Conservation (phyloP, 2,113 vertebrate species). For the Melanostigma gelatinosum region DNA sequence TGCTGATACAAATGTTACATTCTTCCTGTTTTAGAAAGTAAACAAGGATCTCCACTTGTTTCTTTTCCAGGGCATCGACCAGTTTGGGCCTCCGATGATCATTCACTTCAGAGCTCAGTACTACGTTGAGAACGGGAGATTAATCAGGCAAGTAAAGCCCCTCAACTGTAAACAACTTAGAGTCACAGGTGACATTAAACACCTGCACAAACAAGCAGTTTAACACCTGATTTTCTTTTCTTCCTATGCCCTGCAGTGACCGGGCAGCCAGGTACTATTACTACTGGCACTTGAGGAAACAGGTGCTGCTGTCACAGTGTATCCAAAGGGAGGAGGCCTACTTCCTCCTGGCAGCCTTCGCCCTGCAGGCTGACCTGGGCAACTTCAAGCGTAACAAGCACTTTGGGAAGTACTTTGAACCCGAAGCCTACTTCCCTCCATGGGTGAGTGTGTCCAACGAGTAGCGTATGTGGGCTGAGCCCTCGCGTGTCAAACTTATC, state of each 20-base stretch:
- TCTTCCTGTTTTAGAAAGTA: not conserved
- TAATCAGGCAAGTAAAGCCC: conserved; percentile 88
- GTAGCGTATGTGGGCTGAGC: not conserved
- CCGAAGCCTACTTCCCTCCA: conserved; percentile 94
- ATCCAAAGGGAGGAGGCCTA: conserved; percentile 95
- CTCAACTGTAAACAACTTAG: not conserved
- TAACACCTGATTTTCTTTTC: not conserved
- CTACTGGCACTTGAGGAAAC: conserved; percentile 98
- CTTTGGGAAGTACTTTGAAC: conserved; percentile 97
- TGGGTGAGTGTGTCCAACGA: conserved; percentile 87
- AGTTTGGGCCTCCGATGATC: conserved; percentile 98
- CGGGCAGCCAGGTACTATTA: conserved; percentile 94
- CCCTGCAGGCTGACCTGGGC: conserved; percentile 95
- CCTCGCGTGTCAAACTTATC: not conserved
- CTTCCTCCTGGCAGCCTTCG: conserved; percentile 96
- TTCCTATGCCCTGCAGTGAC: conserved; percentile 83
- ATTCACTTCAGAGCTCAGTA: conserved; percentile 99
- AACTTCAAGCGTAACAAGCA: conserved; percentile 98
- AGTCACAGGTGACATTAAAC: not conserved
- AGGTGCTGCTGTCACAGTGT: conserved; percentile 95
- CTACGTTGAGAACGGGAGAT: conserved; percentile 95
- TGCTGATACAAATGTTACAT: not conserved
- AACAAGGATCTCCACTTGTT: conserved; percentile 11
- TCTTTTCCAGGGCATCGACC: conserved; percentile 92
- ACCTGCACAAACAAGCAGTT: not conserved